Conservation (phyloP, 1,140 invertebrate species). For the Trichomalopsis sarcophagae region DNA sequence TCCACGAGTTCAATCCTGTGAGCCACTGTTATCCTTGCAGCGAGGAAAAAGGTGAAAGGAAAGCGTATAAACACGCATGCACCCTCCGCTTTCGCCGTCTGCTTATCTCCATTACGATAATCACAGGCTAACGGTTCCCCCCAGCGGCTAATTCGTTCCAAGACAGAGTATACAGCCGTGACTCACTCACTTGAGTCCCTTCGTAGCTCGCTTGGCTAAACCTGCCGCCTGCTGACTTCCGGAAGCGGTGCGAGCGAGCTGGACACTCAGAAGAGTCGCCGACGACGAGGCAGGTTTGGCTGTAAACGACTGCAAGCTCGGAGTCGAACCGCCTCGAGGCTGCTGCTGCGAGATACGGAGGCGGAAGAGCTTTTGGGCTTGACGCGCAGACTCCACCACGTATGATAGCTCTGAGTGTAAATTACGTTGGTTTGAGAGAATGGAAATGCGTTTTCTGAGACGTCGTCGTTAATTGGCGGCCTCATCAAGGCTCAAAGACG, state of each 20-base stretch:
- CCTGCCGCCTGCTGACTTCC: constrained; percentile 13
- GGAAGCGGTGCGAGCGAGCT: neutral
- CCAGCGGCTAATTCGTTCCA: neutral
- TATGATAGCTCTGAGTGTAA: constrained; percentile 5
- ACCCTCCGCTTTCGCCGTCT: neutral
- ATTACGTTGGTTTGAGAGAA: neutral
- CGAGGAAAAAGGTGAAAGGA: neutral
- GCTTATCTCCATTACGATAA: neutral
- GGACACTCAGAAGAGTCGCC: neutral
- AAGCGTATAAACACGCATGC: neutral
- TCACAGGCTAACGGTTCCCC: neutral
- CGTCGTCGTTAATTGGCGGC: neutral
- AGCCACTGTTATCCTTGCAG: constrained; percentile 57
- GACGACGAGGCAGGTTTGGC: neutral
- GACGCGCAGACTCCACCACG: neutral
- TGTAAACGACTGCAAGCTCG: neutral
- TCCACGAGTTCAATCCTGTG: constrained; percentile 71
- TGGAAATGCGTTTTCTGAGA: neutral
- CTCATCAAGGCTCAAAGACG: neutral
- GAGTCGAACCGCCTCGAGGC: neutral
- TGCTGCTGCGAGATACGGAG: neutral
- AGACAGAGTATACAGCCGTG: neutral
- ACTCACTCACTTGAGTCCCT: constrained; percentile 35
- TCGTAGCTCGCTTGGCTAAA: constrained; percentile 5
- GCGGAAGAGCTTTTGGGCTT: constrained; percentile 33